Conservation (phyloP, 2,113 vertebrate species). For the Gracilinanus agilis region DNA sequence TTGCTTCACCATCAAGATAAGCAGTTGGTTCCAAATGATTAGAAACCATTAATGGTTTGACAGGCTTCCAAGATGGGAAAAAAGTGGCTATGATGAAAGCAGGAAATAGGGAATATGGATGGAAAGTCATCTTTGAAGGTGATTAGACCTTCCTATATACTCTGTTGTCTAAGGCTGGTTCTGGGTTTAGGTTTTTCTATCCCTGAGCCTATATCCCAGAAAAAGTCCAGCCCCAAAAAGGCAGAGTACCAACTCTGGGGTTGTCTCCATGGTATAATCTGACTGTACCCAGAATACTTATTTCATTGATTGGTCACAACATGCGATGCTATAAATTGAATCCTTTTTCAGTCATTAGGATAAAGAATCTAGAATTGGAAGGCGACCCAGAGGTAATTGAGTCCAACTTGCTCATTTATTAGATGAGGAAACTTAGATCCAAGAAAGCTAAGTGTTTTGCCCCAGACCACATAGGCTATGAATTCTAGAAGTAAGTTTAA, state of each 20-base stretch:
- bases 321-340: not conserved
- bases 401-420: not conserved
- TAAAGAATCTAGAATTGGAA: not conserved
- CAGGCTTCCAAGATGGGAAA: slow-evolving; percentile 50
- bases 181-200: not conserved
- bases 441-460: not conserved
- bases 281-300: not conserved
- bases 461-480: not conserved
- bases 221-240: not conserved
- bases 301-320: not conserved
- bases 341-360: not conserved
- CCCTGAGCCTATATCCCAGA: not conserved
- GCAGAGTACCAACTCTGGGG: not conserved
- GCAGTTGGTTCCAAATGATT: slow-evolving; percentile 47
- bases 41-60: slow-evolving; percentile 70
- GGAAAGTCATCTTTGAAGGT: not conserved
- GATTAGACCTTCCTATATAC: not conserved
- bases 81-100: not conserved
- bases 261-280: not conserved
- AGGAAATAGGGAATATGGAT: not conserved
- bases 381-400: not conserved
- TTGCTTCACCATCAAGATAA: slow-evolving; percentile 61
- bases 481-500: not conserved
- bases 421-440: not conserved
- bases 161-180: not conserved